These are phyloP conservation scores for Hyaena hyaena DNA, from an alignment of 2,113 vertebrate species.

Conservation along the genomic window DNA sequence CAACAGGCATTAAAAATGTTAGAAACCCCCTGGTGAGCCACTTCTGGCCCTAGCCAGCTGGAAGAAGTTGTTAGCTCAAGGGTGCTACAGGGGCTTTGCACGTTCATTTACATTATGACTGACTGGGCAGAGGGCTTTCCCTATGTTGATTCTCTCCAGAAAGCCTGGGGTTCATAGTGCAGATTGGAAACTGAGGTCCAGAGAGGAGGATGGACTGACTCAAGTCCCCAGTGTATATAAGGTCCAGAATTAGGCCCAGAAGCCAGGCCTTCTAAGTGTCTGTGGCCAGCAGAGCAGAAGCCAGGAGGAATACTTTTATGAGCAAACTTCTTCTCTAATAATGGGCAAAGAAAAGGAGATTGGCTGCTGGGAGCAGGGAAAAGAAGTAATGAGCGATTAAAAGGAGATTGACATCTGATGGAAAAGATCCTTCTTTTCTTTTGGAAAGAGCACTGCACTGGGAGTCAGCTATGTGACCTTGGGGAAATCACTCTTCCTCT, in stretches of 20 bases:
- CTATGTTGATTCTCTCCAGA: not conserved
- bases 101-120: not conserved
- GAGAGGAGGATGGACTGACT: not conserved
- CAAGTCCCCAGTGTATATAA: not conserved
- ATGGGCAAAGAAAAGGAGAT: not conserved
- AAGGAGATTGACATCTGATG: not conserved
- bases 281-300: not conserved
- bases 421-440: not conserved
- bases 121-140: not conserved
- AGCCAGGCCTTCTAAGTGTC: not conserved
- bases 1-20: not conserved
- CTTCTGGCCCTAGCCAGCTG: not conserved
- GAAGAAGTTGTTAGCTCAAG: not conserved
- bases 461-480: not conserved
- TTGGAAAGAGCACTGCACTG: not conserved
- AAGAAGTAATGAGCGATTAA: not conserved
- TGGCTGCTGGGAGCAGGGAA: not conserved
- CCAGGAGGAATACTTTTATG: not conserved
- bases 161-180: not conserved
- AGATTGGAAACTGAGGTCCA: not conserved
- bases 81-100: not conserved
- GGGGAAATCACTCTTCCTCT: not conserved
- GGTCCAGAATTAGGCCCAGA: not conserved
- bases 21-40: not conserved
- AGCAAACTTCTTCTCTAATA: not conserved